These are phyloP conservation scores for Tinamus guttatus DNA, from an alignment of 2,113 vertebrate species.

Conservation along the genomic window DNA sequence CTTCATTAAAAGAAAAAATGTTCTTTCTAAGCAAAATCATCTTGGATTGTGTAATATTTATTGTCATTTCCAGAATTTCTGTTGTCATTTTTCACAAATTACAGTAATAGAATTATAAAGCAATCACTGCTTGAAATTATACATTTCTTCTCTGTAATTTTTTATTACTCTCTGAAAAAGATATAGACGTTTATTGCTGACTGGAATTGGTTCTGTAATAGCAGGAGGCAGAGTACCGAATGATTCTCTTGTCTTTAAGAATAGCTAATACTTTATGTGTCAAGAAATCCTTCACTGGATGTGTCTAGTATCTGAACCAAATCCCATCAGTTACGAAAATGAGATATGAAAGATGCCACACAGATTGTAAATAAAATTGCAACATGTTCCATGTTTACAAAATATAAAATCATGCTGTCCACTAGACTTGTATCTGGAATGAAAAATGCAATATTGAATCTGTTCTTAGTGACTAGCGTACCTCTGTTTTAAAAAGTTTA, in stretches of 20 bases:
- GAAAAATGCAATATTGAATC: neutral
- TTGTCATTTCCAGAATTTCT: neutral
- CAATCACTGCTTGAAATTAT: neutral
- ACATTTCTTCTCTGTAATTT: neutral
- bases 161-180: conserved; percentile 27
- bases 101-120: neutral
- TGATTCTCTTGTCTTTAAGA: neutral
- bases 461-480: neutral
- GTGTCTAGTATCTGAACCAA: neutral
- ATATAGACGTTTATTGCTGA: neutral
- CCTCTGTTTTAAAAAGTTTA: neutral
- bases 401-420: neutral
- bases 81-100: neutral
- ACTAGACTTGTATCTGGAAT: neutral
- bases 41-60: neutral
- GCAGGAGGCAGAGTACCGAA: neutral
- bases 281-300: neutral
- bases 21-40: conserved; percentile 17
- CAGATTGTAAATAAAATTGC: conserved; percentile 41
- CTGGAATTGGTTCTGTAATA: neutral
- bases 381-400: neutral
- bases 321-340: conserved; percentile 48
- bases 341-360: neutral
- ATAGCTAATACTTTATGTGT: neutral
- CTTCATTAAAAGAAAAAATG: neutral